Base-by-base conservation (phyloP, 1,140 invertebrate species). In the Leptinotarsa defecta region DNA sequence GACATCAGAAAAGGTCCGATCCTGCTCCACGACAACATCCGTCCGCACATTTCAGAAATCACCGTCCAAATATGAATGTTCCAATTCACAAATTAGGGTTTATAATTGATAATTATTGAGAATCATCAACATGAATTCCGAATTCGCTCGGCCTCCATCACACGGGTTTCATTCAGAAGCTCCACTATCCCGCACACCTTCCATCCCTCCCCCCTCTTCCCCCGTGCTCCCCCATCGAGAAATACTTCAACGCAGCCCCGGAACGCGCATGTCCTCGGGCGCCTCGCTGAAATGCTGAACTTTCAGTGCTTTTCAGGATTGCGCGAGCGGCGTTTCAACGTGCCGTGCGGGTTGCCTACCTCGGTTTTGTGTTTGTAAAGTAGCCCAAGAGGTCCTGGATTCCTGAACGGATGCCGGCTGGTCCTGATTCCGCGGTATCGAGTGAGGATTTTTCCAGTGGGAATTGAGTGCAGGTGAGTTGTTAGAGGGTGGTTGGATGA, bases 221-320 rank as follows among this genome's bases (percentile, higher is more conserved):
- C 52, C 17, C 52, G 13, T n/a, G 52, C 3, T 19, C 1, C 27
- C 64, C 71, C 68, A 72, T 71, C 62, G 48, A 61, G 63, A 76
- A 76, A 76, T 71, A 61, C 65, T 68, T 57, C 65, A 70, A 61
- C 76, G 68, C 57, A 64, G 65, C 61, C 22, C 48, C 52, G 15
- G 52, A 70, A 64, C 62, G 76, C 76, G 76, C 76, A 73, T 77
- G 76, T 57, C 34, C 49, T 22, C 49, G 65, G 67, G 68, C 68
- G 24, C 57, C 43, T 61, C 64, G 57, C 61, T 67, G 57, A 71
- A 71, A 57, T 49, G 68, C 72, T 77, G 76, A 77, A 73, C 27
- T 77, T 77, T 73, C 72, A 73, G 72, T 77, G 72, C 62, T 74
- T 57, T 73, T 73, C 67, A 77, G 76, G 68, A 69, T 74, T 70